Base-by-base conservation (phyloP, 2,113 vertebrate species). In the Macquaria australasica region DNA sequence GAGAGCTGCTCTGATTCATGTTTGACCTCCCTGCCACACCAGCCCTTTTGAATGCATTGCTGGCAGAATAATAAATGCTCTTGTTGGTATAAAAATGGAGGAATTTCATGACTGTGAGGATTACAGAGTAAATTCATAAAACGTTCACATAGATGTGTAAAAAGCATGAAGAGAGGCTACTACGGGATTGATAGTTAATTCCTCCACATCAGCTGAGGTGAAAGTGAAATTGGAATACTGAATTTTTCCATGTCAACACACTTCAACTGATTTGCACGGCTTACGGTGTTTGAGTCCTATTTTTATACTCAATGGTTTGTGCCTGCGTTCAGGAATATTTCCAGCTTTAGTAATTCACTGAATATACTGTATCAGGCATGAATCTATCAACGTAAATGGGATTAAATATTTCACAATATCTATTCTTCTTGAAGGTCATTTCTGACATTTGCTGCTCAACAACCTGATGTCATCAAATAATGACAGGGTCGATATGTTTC, bases 1-100 rank as follows among this genome's bases (percentile, higher is more conserved):
- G 81, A 88, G 66, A 87, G 81, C 59, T 3, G 64, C 70, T 89
- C 81, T 91, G 88, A 92, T 89, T 92, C 87, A 89, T 90, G 78
- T 85, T 90, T 92, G 93, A 94, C 92, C 89, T 91, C 86, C 41
- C 23, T 85, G 84, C 60, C 67, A 83, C 73, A 50, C 59, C 39
- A 53, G 34, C 73, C 64, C 85, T 58, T 87, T 81, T 80, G 48
- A 79, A 77, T 62, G 69, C 82, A 56, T 51, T 8, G 39, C 79
- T 23, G 72, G 75, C 63, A 59, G 81, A 85, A 86, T 90, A 91
- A 89, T 83, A 89, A 85, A 90, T 41, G 64, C 73, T 67, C 76
- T 75, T 83, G 80, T 86, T 89, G 62, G 53, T 74, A 55, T 82
- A 79, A 89, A 90, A 93, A 81, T 77, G 58, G 60, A 68, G 55